Base-by-base conservation (phyloP, 2,888 invertebrate species). In the Fragum whitleyi region DNA sequence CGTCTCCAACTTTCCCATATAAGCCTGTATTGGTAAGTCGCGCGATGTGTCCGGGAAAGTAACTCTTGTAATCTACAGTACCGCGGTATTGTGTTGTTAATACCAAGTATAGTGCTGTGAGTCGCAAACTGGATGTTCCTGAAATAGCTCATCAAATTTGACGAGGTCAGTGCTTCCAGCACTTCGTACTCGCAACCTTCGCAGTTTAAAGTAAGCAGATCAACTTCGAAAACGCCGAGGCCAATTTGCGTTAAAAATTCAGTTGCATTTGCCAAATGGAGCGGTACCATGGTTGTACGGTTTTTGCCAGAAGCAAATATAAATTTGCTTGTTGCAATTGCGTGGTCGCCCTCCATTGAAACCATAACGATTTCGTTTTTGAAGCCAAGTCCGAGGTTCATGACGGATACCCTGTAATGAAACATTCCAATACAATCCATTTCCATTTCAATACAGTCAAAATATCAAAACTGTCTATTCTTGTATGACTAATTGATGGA, bases 121-220 rank as follows among this genome's bases (percentile, higher is more conserved):
- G 86, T 87, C 0, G 81, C 83, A 77, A 79, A 86, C 70, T 87
- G 87, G n/a, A 87, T 82, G 74, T 87, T 81, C 42, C 69, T 76
- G 14, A 87, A 82, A 39, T 80, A 57, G n/a, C 77, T 70, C 2
- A 87, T 74, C 16, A 87, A 36, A 67, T 68, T 74, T 23, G 80
- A 83, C 0, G 79, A 71, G 1, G 84, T 14, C 2, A 86, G 42
- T 0, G 79, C 62, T 62, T 87, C 87, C 11, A 87, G 28, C 0
- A 79, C 75, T 57, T 85, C 87, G 65, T 74, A 87, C 42, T 87
- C 87, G 39, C 87, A 87, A 16, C 87, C 87, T 51, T 86, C 87
- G 67, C 87, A 87, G 32, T 87, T 87, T 21, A 87, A 71, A 0
- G 85, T 80, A 11, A 87, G 21, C 9, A 87, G 65, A 65, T 87